Percentiles rank a stretch among this genome's conserved stretches.
Conservation (phyloP, 2,113 vertebrate species). For the Pogonocichla stellata region DNA sequence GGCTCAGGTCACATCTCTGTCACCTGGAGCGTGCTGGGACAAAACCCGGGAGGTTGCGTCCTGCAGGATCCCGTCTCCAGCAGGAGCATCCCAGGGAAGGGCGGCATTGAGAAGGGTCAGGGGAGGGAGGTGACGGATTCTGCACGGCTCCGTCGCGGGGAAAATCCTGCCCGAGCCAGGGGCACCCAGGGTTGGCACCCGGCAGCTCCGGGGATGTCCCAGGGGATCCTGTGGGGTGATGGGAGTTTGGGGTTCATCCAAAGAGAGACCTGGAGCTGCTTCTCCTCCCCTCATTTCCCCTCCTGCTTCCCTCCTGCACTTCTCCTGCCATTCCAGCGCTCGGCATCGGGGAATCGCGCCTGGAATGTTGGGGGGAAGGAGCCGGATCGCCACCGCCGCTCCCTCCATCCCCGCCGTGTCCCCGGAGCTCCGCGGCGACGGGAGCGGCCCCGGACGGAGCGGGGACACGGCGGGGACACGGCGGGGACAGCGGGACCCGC, state of each 20-base stretch:
- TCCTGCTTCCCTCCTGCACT: background rate
- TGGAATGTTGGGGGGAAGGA: background rate
- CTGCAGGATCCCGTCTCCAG: background rate
- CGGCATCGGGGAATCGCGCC: background rate
- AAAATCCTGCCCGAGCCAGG: background rate
- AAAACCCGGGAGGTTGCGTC: rapidly evolving
- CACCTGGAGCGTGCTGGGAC: rapidly evolving
- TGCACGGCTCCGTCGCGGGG: rapidly evolving
- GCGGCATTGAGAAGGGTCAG: background rate
- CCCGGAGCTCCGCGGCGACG: background rate
- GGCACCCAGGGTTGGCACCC: background rate
- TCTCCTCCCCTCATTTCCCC: background rate
- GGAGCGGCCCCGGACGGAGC: too few species aligned
- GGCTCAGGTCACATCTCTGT: background rate
- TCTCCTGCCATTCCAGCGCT: background rate
- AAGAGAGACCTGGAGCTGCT: background rate
- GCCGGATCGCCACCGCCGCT: too few species aligned
- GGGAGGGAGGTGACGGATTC: background rate
- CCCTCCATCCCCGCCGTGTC: too few species aligned
- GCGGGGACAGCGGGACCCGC: too few species aligned
- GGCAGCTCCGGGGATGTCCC: rapidly evolving
- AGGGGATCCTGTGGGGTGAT: too few species aligned
- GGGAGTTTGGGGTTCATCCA: background rate
- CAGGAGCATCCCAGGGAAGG: background rate
- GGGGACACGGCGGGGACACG: too few species aligned